Percentiles rank a stretch among this genome's conserved stretches.
phyloP scores from a whole-genome alignment of 2,797 vertebrate genomes.

The Heteromormyrus szaboi region DNA sequence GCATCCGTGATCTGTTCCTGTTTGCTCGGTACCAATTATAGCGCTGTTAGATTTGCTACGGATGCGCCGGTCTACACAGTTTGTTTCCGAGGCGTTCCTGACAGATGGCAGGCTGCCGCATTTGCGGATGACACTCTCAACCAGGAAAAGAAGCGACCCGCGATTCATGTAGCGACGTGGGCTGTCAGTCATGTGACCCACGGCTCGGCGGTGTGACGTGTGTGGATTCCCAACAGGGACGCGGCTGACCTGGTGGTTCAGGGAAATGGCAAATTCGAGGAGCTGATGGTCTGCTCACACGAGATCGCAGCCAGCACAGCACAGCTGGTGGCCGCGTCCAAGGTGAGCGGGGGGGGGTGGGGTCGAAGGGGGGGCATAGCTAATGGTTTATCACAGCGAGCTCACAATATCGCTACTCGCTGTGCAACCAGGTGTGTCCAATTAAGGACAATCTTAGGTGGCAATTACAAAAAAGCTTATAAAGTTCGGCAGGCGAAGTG shows the following conservation, averaged over 20 bases:
- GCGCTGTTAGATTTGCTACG: not conserved
- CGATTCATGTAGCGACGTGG: not conserved
- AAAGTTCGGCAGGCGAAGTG: not conserved
- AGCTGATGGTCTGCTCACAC: constrained; percentile 88
- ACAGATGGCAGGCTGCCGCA: not conserved
- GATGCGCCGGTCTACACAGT: not conserved
- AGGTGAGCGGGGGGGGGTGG: constrained; percentile 60
- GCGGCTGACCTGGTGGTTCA: constrained; percentile 85
- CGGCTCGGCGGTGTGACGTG: not conserved
- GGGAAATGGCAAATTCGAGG: constrained; percentile 83
- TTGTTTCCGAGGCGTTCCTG: not conserved
- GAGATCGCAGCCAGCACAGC: constrained; percentile 94
- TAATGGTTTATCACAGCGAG: not conserved
- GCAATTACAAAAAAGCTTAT: not conserved
- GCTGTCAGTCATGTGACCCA: not conserved
- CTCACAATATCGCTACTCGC: not conserved
- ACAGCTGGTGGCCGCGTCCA: constrained; percentile 92
- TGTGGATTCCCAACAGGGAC: constrained; percentile 58
- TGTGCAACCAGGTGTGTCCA: not conserved
- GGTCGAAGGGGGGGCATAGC: not conserved
- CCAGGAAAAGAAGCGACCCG: not conserved
- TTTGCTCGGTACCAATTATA: not conserved
- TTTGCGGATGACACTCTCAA: not conserved
- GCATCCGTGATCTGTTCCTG: not conserved
- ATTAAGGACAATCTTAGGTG: not conserved